Evolutionary conservation across 2,797 vertebrate species (phyloP).

Genomic region (Xiphophorus birchmanni): DNA sequence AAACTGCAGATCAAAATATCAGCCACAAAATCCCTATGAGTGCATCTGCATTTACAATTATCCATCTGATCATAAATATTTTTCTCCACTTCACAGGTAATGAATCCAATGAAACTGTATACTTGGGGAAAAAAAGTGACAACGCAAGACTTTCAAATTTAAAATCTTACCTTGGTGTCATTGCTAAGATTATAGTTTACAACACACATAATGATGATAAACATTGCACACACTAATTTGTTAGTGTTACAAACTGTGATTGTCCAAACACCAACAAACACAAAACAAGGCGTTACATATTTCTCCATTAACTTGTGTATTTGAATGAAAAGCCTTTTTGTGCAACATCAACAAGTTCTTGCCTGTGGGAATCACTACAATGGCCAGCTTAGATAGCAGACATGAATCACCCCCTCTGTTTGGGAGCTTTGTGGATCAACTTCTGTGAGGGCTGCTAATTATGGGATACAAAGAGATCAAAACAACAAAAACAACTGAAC

Average conservation of each 20-base stretch:
- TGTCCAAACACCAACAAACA: conserved; percentile 21
- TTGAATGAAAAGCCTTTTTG: conserved; percentile 47
- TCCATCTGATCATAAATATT: background rate
- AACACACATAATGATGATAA: background rate
- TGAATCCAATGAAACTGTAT: background rate
- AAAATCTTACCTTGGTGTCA: conserved; percentile 18
- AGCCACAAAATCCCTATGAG: background rate
- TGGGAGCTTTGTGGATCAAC: conserved; percentile 51
- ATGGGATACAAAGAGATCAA: conserved; percentile 21
- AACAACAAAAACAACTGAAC: conserved; percentile 30
- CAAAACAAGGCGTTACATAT: conserved; percentile 23
- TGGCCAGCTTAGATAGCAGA: conserved; percentile 68
- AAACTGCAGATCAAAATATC: background rate
- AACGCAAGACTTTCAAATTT: background rate
- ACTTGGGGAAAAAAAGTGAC: too few species aligned
- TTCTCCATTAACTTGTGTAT: conserved; percentile 23
- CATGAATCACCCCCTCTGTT: conserved; percentile 72
- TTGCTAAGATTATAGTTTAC: background rate
- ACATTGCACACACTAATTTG: conserved; percentile 1
- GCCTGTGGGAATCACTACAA: conserved; percentile 58
- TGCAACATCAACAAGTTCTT: conserved; percentile 40
- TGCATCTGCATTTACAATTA: background rate
- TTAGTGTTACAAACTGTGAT: conserved; percentile 9
- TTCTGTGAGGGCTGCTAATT: conserved; percentile 22
- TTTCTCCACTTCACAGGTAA: background rate